Evolutionary conservation across 2,888 invertebrate species (phyloP).

Genomic region (Tenthredo amoena): DNA sequence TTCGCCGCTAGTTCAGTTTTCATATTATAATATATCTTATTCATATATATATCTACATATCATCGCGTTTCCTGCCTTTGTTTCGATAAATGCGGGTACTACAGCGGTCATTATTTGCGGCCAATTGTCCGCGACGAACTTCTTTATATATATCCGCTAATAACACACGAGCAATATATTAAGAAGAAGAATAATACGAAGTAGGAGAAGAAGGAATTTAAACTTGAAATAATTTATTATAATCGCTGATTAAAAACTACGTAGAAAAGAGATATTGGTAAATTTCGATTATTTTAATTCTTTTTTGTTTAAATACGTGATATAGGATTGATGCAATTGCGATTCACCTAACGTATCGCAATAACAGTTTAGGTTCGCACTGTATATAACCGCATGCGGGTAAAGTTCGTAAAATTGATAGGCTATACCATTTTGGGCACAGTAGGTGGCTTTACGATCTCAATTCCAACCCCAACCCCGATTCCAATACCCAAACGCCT

Average conservation of each 20-base stretch:
- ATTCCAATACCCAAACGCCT: not conserved
- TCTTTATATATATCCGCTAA: not conserved
- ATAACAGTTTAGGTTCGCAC: not conserved
- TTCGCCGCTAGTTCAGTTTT: not conserved
- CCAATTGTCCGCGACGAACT: conserved; percentile 22
- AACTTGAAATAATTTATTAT: not conserved
- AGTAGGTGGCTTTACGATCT: conserved; percentile 29
- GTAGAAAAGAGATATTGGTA: not conserved
- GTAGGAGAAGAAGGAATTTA: not conserved
- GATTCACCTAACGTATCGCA: not conserved
- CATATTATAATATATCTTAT: not conserved
- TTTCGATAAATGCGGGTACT: not conserved
- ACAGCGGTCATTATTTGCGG: conserved; percentile 10
- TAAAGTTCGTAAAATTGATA: conserved; percentile 30
- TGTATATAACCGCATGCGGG: not conserved
- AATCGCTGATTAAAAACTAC: not conserved
- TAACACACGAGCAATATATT: not conserved
- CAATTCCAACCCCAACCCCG: not conserved
- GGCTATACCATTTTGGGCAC: conserved; percentile 7
- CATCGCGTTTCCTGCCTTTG: conserved; percentile 19
- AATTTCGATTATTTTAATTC: not conserved
- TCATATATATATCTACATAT: conserved; percentile 13
- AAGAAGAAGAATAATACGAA: not conserved
- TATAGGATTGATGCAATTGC: not conserved
- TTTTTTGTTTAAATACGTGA: not conserved